Evolutionary conservation across 2,888 invertebrate genomes (phyloP), one percentile per base, ranked within the genome.

Genomic region (Drosophila austrosaltans): DNA sequence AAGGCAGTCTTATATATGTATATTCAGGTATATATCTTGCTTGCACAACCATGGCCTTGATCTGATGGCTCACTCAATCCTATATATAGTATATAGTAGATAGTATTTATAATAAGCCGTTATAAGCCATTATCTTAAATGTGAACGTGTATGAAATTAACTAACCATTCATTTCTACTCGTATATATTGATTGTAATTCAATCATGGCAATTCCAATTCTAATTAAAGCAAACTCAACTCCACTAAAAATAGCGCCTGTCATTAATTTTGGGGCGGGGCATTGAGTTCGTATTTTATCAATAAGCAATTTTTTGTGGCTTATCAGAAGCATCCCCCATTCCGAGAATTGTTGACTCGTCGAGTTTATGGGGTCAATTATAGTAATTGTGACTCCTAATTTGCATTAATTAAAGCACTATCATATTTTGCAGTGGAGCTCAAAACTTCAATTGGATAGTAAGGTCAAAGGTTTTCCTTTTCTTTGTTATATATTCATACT

Each of bases 111-210:
- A 69, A 63, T 58, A 28, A 69, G 36, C 80, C 58, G 68, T 53
- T 69, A 81, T 12, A 32, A 62, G 60, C 10, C 22, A 48, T 25
- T 48, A 56, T 54, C 61, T 57, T 57, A 57, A 39, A 57, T 60
- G 61, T 71, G 59, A 83, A 72, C 81, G 64, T 60, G 48, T 32
- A 48, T 66, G 36, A 48, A 65, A 32, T 53, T 61, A 36, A 48
- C n/a, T n/a, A 40, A n/a, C 40, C n/a, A 39, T 40, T 30, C 61
- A 60, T 48, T 28, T 59, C 25, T 39, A 42, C 12, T 8, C 28
- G 56, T 42, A 32, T 36, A 28, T 63, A 58, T 48, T 25, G 7
- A 59, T 16, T 16, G 36, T 39, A n/a, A 40, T 22, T 48, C 48
- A 48, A 48, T 48, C 22, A 22, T 8, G 44, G 20, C 8, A 22